Percentiles rank a stretch among this genome's conserved stretches.
phyloP scores from a whole-genome alignment of 2,113 vertebrate species.

The Semicossyphus pulcher region DNA sequence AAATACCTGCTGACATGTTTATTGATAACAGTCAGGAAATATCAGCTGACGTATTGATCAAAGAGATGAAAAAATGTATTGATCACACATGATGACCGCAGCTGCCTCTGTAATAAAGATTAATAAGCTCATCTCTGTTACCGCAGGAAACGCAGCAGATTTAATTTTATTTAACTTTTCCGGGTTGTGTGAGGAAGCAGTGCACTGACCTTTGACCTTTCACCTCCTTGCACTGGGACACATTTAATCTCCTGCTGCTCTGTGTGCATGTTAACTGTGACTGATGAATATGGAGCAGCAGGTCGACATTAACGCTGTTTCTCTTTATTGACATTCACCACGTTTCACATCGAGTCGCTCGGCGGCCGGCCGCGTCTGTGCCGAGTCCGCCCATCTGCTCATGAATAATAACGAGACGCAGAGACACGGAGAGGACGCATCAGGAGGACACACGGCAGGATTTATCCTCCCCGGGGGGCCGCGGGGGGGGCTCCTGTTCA shows the following conservation, averaged over 20 bases:
- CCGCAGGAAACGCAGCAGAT: constrained; percentile 6
- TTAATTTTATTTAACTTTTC: neutral
- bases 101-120: neutral
- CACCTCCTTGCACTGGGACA: neutral
- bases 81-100: constrained; percentile 10
- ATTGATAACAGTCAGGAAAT: constrained; percentile 24
- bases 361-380: constrained; percentile 20
- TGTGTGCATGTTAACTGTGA: neutral
- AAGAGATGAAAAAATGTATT: neutral
- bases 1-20: constrained; percentile 33
- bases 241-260: neutral
- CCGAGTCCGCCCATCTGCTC: constrained; percentile 37
- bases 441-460: constrained; percentile 34
- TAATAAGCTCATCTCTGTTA: neutral
- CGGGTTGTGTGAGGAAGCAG: neutral
- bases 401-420: constrained; percentile 68
- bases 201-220: constrained; percentile 37
- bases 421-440: neutral
- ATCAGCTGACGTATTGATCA: constrained; percentile 16
- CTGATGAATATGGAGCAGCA: constrained; percentile 56
- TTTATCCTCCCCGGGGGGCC: constrained; percentile 20
- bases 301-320: constrained; percentile 1
- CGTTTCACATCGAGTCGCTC: constrained; percentile 5
- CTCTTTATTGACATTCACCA: constrained; percentile 48
- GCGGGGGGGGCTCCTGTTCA: neutral